Conservation (phyloP, 2,113 vertebrate genomes). For the Plotosus lineatus region DNA sequence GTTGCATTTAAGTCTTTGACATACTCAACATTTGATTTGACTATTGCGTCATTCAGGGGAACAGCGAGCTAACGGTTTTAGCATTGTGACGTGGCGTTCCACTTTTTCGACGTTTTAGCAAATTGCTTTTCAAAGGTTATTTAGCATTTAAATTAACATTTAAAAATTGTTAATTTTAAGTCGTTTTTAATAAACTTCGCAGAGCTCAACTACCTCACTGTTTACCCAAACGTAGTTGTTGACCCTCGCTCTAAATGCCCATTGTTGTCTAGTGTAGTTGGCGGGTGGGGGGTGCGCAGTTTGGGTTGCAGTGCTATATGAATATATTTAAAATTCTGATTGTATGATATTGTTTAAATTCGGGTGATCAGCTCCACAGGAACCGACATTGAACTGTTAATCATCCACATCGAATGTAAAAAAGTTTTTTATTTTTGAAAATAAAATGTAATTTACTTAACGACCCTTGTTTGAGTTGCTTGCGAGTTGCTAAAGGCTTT, state of each 20-base stretch:
- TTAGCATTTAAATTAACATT: too few relatives aligned
- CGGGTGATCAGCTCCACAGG: not conserved
- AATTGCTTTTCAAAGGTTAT: not conserved
- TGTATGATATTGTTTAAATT: not conserved
- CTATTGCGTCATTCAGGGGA: not conserved
- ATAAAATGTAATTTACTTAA: constrained; percentile 37
- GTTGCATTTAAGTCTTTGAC: not conserved
- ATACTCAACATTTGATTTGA: not conserved
- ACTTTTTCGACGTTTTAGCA: too few relatives aligned
- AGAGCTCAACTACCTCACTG: too few relatives aligned
- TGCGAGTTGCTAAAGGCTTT: not conserved
- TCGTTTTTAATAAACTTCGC: not conserved
- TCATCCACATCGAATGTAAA: not conserved
- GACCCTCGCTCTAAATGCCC: too few relatives aligned
- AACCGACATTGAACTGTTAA: not conserved
- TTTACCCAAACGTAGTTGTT: too few relatives aligned
- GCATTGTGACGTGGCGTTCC: not conserved
- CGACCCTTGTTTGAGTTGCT: constrained; percentile 24
- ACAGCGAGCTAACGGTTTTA: not conserved
- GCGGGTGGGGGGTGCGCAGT: not conserved
- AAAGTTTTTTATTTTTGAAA: not conserved
- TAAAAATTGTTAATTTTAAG: not conserved
- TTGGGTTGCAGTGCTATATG: not conserved
- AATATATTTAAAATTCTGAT: not conserved
- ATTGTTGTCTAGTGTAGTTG: too few relatives aligned